Base-by-base conservation (phyloP, 1,140 invertebrate species). In the Ceratina calcarata region DNA sequence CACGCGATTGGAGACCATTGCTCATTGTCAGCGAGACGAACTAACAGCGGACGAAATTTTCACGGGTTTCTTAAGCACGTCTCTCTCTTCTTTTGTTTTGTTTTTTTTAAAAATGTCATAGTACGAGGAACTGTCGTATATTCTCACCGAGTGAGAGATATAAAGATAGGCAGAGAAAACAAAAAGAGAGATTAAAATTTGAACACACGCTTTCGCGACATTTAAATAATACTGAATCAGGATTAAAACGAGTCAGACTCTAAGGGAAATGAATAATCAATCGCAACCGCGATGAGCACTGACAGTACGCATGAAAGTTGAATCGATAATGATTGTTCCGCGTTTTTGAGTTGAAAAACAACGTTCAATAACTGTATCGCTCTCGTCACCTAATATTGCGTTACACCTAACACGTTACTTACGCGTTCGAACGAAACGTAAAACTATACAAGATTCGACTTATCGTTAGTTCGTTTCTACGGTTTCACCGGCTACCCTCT, bases 221-320 rank as follows among this genome's bases (percentile, higher is more conserved):
- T 45, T 72, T 64, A 72, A 64, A 71, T 71, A 78, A 78, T 78
- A 78, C 60, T 78, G 76, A 55, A 57, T 78, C 51, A 72, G 49
- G 71, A 64, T 71, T 78, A 64, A 55, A 71, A 70, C 27, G 61
- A 72, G 60, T 78, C 76, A 78, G 69, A 72, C 76, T 78, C 53
- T 65, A 55, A 12, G 18, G 22, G 69, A 57, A 22, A 53, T 68
- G 18, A 68, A 62, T 70, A 70, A 71, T 61, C 32, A 37, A 61
- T 70, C 70, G 66, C 18, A 61, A 53, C 10, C 57, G 45, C 55
- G 49, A 27, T 67, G 55, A 69, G 37, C 53, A 4, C 27, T 32
- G 27, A 32, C 27, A 58, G 3, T 45, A 74, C 65, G 61, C 49
- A 8, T 68, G 37, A 45, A 45, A 45, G 37, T 45, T 45, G 37